Conservation (phyloP, 2,113 vertebrate genomes). For the Sphaerodactylus townsendi region DNA sequence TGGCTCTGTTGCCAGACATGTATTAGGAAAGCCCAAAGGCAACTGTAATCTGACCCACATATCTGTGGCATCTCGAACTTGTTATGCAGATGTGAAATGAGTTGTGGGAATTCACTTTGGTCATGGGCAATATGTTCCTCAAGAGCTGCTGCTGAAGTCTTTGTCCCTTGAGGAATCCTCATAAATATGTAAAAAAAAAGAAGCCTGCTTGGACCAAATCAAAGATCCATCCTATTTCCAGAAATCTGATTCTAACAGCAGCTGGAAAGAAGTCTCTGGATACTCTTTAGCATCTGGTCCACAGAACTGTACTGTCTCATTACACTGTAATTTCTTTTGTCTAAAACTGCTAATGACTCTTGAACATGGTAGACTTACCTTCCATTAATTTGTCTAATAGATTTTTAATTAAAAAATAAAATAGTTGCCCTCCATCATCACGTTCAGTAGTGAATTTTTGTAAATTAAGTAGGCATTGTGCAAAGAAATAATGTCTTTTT, state of each 20-base stretch:
- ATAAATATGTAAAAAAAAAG: not conserved
- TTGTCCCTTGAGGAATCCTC: not conserved
- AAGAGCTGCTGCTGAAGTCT: not conserved
- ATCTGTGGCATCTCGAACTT: not conserved
- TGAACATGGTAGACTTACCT: not conserved
- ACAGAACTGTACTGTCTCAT: not conserved
- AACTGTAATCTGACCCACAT: not conserved
- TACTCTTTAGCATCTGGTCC: not conserved
- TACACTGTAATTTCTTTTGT: not conserved
- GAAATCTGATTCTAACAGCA: slow-evolving; percentile 1
- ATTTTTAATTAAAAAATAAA: not conserved
- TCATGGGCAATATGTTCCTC: not conserved
- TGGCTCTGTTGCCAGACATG: not conserved
- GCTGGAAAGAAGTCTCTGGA: not conserved
- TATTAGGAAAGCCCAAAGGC: not conserved
- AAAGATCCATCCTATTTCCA: slow-evolving; percentile 7
- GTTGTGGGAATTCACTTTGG: not conserved
- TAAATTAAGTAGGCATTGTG: not conserved
- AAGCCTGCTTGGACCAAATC: not conserved
- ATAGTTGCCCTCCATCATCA: not conserved
- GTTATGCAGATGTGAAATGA: slow-evolving; percentile 1
- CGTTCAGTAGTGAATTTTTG: not conserved
- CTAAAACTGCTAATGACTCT: not conserved
- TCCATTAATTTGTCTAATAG: not conserved
- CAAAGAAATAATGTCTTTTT: not conserved